These are phyloP conservation scores for Bubo bubo DNA, from an alignment of 2,113 vertebrate species.

Conservation along the genomic window DNA sequence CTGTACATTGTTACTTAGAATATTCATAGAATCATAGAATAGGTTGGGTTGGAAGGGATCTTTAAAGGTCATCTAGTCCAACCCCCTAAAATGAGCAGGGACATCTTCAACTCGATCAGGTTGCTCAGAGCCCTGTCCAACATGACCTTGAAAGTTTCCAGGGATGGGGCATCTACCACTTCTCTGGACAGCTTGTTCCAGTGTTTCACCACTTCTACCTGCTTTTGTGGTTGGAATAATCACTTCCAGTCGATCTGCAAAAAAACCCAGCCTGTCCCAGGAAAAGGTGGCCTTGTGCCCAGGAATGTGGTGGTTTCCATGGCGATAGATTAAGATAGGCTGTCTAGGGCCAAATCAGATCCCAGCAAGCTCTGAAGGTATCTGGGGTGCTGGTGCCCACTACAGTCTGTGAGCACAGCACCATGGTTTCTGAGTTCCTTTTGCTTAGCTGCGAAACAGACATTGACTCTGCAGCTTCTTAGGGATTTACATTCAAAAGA, in stretches of 20 bases:
- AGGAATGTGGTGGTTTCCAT: constrained; percentile 14
- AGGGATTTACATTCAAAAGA: not conserved
- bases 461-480: not conserved
- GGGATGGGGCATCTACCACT: not conserved
- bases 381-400: not conserved
- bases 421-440: not conserved
- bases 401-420: not conserved
- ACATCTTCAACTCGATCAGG: not conserved
- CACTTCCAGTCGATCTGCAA: not conserved
- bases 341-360: not conserved
- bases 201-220: not conserved
- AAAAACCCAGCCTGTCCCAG: not conserved
- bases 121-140: not conserved
- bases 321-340: constrained; percentile 2
- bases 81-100: not conserved
- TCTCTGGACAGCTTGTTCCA: not conserved
- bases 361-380: not conserved
- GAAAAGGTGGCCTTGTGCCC: constrained; percentile 11
- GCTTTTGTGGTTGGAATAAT: not conserved
- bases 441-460: not conserved
- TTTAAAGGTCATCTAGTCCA: not conserved
- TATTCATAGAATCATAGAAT: not conserved
- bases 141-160: not conserved
- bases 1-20: not conserved
- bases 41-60: not conserved